These are phyloP conservation scores for Tipula helvola DNA, from an alignment of 2,888 invertebrate genomes.

Conservation along the genomic window DNA sequence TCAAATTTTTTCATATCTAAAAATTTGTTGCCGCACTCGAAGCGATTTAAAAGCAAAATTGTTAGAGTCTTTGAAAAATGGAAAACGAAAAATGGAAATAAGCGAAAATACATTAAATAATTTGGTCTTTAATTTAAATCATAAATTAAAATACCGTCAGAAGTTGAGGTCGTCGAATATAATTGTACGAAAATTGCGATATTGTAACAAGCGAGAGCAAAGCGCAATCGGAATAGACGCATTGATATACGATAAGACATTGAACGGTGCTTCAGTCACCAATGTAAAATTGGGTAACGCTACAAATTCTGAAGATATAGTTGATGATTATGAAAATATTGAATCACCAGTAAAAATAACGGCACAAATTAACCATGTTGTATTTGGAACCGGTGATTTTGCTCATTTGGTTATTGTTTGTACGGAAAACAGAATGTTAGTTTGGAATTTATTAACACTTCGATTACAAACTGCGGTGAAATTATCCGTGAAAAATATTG, in stretches of 20 bases:
- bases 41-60: not conserved
- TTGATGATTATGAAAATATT: not conserved
- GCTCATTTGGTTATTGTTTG: constrained; percentile 31
- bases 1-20: not conserved
- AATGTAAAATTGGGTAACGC: not conserved
- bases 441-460: constrained; percentile 56
- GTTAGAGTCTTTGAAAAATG: not conserved
- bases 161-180: not conserved
- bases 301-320: not conserved
- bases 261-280: not conserved
- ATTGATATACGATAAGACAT: not conserved
- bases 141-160: not conserved
- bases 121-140: not conserved
- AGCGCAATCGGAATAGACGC: not conserved
- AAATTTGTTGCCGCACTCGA: not conserved
- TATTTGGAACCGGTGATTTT: constrained; percentile 31
- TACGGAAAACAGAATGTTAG: constrained; percentile 41
- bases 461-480: constrained; percentile 44
- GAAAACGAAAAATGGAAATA: not conserved
- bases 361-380: constrained; percentile 27
- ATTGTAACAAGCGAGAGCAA: not conserved
- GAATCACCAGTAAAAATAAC: constrained; percentile 20
- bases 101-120: not conserved
- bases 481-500: constrained; percentile 28
- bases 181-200: not conserved